Evolutionary conservation across 2,797 vertebrate genomes (phyloP).

Genomic region (Lindbergichthys nudifrons): DNA sequence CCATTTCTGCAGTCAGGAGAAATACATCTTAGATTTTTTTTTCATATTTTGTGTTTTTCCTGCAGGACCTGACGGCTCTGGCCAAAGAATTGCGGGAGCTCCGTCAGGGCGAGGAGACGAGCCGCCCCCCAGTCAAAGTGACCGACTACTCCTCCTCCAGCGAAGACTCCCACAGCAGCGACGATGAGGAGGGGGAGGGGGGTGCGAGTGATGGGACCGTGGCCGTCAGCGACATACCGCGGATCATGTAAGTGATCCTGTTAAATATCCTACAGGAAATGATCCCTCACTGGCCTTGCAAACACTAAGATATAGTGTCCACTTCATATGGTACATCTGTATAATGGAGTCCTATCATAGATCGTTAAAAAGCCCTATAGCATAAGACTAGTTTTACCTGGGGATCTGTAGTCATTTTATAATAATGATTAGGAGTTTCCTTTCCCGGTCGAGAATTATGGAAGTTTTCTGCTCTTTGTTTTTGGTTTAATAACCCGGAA

Average conservation of each 20-base stretch:
- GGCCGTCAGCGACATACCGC: conserved; percentile 95
- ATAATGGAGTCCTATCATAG: too few species aligned
- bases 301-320: neutral
- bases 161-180: conserved; percentile 96
- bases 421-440: too few species aligned
- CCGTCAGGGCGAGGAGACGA: conserved; percentile 93
- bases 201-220: conserved; percentile 93
- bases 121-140: conserved; percentile 95
- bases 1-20: neutral
- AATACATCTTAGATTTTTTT: too few species aligned
- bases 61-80: conserved; percentile 95
- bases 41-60: too few species aligned
- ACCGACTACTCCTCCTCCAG: conserved; percentile 99
- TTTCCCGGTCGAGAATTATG: too few species aligned
- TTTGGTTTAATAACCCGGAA: too few species aligned
- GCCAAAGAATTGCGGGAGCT: conserved; percentile 97
- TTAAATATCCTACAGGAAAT: neutral
- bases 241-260: conserved; percentile 91
- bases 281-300: conserved; percentile 3
- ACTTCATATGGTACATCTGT: neutral
- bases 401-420: too few species aligned
- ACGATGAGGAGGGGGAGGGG: conserved; percentile 94
- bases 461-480: too few species aligned
- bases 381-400: too few species aligned
- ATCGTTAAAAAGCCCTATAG: too few species aligned